Conservation (phyloP, 2,888 invertebrate species). For the Plebejus anna region DNA sequence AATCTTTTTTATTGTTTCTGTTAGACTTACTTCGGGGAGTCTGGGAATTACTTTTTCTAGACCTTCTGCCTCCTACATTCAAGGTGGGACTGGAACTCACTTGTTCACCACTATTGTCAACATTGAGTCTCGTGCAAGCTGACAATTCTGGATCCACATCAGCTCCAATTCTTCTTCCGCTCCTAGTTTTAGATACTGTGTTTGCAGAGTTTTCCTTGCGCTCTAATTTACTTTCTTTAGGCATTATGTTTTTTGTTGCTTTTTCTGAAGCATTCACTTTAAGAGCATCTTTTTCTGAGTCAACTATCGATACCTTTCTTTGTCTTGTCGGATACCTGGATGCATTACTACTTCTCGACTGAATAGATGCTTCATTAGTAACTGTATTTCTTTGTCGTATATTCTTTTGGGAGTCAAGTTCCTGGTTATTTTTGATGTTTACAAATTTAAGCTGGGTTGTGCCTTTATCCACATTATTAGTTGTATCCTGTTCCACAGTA, state of each 20-base stretch:
- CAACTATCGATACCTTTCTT: conserved; percentile 45
- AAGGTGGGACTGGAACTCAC: conserved; percentile 56
- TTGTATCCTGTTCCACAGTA: conserved; percentile 50
- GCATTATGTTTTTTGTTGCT: conserved; percentile 45
- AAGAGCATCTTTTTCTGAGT: conserved; percentile 36
- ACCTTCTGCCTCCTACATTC: conserved; percentile 53
- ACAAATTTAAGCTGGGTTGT: conserved; percentile 64
- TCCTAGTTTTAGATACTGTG: conserved; percentile 55
- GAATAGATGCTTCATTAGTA: conserved; percentile 53
- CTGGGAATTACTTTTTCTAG: conserved; percentile 36
- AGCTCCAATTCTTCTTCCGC: conserved; percentile 55
- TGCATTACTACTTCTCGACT: conserved; percentile 52
- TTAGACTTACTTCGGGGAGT: conserved; percentile 33
- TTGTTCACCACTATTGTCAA: conserved; percentile 54
- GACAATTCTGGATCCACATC: conserved; percentile 54
- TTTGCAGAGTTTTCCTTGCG: conserved; percentile 57
- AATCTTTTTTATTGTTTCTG: conserved; percentile 33
- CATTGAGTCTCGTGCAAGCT: conserved; percentile 35
- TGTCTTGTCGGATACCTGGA: conserved; percentile 63
- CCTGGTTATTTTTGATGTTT: conserved; percentile 48
- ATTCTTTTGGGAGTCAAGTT: conserved; percentile 34
- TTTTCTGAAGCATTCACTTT: conserved; percentile 39
- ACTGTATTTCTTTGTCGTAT: conserved; percentile 40
- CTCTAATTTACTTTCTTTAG: conserved; percentile 50
- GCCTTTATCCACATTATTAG: conserved; percentile 49